A percentile compares a stretch with the other conserved stretches of the same genome.
These are phyloP conservation scores for Passerculus sandwichensis DNA, from an alignment of 2,797 vertebrate genomes.

Conservation along the genomic window DNA sequence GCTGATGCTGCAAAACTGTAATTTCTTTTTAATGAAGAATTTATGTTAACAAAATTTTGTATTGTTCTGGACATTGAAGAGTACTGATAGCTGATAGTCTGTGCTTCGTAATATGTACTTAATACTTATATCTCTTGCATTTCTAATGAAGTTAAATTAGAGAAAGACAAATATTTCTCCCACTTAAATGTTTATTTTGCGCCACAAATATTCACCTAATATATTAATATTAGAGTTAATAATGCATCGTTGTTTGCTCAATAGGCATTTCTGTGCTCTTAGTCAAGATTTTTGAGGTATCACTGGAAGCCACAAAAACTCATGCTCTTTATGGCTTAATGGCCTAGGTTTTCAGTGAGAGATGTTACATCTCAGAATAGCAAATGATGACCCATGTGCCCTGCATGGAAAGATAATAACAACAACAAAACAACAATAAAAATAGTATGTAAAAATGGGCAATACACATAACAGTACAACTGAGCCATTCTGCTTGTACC, in stretches of 20 bases:
- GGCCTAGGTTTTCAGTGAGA: not conserved
- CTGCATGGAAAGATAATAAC: not conserved
- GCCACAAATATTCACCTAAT: not conserved
- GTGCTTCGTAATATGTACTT: not conserved
- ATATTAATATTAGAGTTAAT: not conserved
- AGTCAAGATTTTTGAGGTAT: not conserved
- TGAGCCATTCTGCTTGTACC: not conserved
- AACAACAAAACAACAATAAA: not conserved
- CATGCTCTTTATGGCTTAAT: not conserved
- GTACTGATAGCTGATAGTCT: not conserved
- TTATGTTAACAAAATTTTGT: not conserved
- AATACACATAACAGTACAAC: not conserved
- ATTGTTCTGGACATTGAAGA: not conserved
- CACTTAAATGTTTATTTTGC: not conserved
- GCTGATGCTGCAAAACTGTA: not conserved
- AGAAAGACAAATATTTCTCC: not conserved
- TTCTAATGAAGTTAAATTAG: not conserved
- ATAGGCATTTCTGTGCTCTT: not conserved
- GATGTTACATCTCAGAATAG: not conserved
- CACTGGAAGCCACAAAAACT: not conserved
- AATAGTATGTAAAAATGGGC: not conserved
- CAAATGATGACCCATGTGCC: not conserved
- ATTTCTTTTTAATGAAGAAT: not conserved
- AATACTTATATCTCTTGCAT: not conserved
- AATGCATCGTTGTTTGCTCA: not conserved